These are phyloP conservation scores for Myotis findleyi DNA, from an alignment of 2,797 vertebrate genomes.

Conservation along the genomic window DNA sequence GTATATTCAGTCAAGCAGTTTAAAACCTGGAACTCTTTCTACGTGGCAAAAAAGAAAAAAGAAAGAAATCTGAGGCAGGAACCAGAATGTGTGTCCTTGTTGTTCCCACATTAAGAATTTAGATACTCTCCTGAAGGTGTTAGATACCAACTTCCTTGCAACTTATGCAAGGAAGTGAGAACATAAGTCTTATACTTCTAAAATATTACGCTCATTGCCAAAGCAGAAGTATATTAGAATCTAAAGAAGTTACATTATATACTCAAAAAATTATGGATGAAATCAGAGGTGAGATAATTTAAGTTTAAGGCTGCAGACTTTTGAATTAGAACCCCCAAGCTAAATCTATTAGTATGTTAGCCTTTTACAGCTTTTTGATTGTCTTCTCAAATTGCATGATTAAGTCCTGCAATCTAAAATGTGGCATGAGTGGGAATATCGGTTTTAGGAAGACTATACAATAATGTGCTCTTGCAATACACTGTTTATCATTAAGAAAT, in stretches of 20 bases:
- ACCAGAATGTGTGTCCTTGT: background rate
- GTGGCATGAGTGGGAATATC: background rate
- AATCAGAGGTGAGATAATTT: background rate
- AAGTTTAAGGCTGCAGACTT: background rate
- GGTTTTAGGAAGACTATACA: background rate
- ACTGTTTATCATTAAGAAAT: background rate
- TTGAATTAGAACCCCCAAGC: background rate
- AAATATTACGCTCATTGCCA: background rate
- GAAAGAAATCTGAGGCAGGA: background rate
- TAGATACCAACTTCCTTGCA: background rate
- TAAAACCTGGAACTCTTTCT: background rate
- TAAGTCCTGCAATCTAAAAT: background rate
- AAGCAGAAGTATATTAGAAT: background rate
- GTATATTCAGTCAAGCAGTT: background rate
- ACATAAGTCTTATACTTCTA: background rate
- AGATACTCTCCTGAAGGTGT: background rate
- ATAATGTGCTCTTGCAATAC: background rate
- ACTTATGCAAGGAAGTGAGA: background rate
- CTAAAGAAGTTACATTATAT: background rate
- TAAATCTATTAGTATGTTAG: background rate
- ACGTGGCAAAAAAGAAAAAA: background rate
- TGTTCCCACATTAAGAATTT: background rate
- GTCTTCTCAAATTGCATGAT: background rate
- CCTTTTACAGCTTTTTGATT: background rate
- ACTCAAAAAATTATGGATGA: background rate